A percentile compares a stretch with the other conserved stretches of the same genome.
These are phyloP conservation scores for Panopea generosa DNA, from an alignment of 2,888 invertebrate species.

Conservation along the genomic window DNA sequence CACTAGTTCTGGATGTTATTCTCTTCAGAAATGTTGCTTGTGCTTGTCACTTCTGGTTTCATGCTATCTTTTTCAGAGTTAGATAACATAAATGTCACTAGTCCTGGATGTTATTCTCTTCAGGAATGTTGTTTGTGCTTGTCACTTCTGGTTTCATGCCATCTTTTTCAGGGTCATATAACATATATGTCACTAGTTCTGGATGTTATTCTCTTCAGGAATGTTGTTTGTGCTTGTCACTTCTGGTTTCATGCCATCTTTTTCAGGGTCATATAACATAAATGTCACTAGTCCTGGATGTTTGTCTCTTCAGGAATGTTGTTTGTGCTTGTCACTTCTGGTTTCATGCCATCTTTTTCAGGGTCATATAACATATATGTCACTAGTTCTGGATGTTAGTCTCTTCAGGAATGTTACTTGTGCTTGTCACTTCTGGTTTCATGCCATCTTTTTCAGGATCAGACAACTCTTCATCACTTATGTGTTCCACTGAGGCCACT, in stretches of 20 bases:
- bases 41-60: slow-evolving; percentile 58
- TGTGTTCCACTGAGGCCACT: slow-evolving; percentile 29
- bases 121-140: slow-evolving; percentile 54
- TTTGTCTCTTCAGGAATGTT: slow-evolving; percentile 45
- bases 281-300: neutral
- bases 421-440: slow-evolving; percentile 58
- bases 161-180: slow-evolving; percentile 55
- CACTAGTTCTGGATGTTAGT: slow-evolving; percentile 3
- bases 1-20: too few species aligned
- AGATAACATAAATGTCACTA: too few species aligned
- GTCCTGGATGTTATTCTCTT: slow-evolving; percentile 32
- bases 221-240: too few species aligned
- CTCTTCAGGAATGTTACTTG: slow-evolving; percentile 51
- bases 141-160: slow-evolving; percentile 57
- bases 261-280: too few species aligned
- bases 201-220: too few species aligned
- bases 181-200: too few species aligned
- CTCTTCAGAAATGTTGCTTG: slow-evolving; percentile 52
- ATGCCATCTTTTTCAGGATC: slow-evolving; percentile 56
- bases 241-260: too few species aligned
- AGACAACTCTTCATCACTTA: slow-evolving; percentile 50
- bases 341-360: slow-evolving; percentile 25
- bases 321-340: slow-evolving; percentile 57
- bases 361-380: too few species aligned
- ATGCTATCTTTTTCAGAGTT: slow-evolving; percentile 55